Percentiles rank a stretch among this genome's conserved stretches.
Conservation (phyloP, 2,797 vertebrate genomes). For the Clarias pachynema region DNA sequence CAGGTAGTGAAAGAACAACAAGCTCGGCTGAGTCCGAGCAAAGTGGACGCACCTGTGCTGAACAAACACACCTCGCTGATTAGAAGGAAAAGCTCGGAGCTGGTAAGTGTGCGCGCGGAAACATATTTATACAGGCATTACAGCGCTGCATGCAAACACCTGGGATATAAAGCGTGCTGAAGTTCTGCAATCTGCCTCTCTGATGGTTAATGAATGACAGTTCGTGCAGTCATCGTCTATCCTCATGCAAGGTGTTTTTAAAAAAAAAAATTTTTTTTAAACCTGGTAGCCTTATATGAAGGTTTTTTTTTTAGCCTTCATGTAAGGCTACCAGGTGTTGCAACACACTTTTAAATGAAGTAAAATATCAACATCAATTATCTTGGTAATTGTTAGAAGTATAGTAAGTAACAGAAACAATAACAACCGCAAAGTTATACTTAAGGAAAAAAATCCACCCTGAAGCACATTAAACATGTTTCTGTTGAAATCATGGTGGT, state of each 20-base stretch:
- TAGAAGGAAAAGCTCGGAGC: slow-evolving; percentile 28
- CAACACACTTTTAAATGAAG: neutral
- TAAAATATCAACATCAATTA: neutral
- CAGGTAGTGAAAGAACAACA: slow-evolving; percentile 35
- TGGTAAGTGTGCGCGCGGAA: slow-evolving; percentile 38
- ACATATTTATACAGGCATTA: neutral
- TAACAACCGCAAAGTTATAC: neutral
- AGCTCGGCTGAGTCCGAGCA: neutral
- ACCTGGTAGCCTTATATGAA: no score
- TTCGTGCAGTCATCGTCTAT: neutral
- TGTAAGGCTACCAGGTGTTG: neutral
- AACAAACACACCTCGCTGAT: neutral
- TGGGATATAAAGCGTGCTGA: neutral
- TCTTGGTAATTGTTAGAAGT: neutral
- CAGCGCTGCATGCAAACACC: neutral
- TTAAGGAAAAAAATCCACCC: neutral
- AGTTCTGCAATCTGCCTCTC: no score
- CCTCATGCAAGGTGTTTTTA: no score
- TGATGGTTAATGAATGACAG: neutral
- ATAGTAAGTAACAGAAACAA: neutral
- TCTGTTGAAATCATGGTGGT: neutral
- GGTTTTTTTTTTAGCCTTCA: neutral
- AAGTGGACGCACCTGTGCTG: slow-evolving; percentile 12
- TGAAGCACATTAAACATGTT: neutral
- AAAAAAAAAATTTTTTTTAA: no score